These are phyloP conservation scores for Drosophila picticornis DNA, from an alignment of 2,888 invertebrate species.

Conservation along the genomic window DNA sequence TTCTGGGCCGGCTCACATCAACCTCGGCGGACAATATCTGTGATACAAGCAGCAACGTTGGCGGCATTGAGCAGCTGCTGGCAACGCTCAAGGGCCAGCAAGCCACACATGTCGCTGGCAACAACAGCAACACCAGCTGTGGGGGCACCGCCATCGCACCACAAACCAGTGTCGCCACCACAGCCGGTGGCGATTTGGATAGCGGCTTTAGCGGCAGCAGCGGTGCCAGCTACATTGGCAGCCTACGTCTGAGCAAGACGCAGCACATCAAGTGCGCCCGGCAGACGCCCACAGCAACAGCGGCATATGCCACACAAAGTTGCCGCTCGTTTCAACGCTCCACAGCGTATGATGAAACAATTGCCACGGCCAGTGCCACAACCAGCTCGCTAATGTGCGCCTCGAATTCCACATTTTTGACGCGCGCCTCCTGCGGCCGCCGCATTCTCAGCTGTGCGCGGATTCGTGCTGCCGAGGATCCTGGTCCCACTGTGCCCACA, in stretches of 20 bases:
- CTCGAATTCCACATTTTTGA: constrained; percentile 69
- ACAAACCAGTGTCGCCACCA: background rate
- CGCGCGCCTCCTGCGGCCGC: constrained; percentile 85
- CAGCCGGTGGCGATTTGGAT: constrained; percentile 86
- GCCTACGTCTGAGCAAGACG: constrained; percentile 86
- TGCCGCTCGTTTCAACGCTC: constrained; percentile 83
- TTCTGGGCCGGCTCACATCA: constrained; percentile 64
- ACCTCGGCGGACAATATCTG: constrained; percentile 87
- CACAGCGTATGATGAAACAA: constrained; percentile 52
- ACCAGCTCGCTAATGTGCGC: background rate
- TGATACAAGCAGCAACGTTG: constrained; percentile 86
- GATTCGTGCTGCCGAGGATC: constrained; percentile 86
- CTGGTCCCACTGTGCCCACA: constrained; percentile 81
- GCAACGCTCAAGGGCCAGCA: constrained; percentile 45
- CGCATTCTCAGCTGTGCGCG: constrained; percentile 84
- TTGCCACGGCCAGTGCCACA: background rate
- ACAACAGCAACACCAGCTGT: background rate
- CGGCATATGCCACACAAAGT: constrained; percentile 79
- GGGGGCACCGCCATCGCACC: background rate
- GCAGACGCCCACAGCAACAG: constrained; percentile 68
- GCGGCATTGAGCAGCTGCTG: constrained; percentile 88
- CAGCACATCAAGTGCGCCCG: constrained; percentile 82
- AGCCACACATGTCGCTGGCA: constrained; percentile 1
- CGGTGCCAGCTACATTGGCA: constrained; percentile 92
- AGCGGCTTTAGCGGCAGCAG: constrained; percentile 94